Base-by-base conservation (phyloP, 1,140 invertebrate species). In the Steinernema khuongi region DNA sequence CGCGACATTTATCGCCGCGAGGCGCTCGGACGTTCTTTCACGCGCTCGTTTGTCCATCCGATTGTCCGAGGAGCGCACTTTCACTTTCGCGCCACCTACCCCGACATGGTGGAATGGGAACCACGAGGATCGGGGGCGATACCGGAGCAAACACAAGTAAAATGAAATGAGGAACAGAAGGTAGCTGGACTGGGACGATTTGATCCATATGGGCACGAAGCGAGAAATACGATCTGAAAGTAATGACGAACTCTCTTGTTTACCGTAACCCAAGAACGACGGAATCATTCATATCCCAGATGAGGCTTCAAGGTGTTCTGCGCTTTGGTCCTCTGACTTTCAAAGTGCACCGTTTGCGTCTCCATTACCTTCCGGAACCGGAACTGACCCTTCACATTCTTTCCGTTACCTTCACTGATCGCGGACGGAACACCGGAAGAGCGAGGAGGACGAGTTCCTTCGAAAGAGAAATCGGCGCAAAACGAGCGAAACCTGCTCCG, bases 381-480 rank as follows among this genome's bases (percentile, higher is more conserved):
- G n/a, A n/a, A n/a, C n/a, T n/a, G n/a, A n/a, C n/a, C n/a, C n/a
- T n/a, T n/a, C n/a, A n/a, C n/a, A n/a, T n/a, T n/a, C n/a, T n/a
- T n/a, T n/a, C n/a, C n/a, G n/a, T n/a, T n/a, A n/a, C n/a, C n/a
- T n/a, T n/a, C n/a, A n/a, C n/a, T n/a, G n/a, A n/a, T 26, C 4
- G 14, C 50, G 50, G 22, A 60, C 4, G 50, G 50, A 60, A 60
- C 7, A 22, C 26, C 50, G 50, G 26, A 14, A 26, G 19, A 4
- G 50, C 14, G 50, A 11, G 50, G 50, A 60, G 50, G 4, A 2
- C 4, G 7, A 60, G 26, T 60, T 60, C 50, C 50, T 11, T 14
- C 11, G 50, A 60, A 60, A 60, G 50, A 22, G 50, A 60, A 60
- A 60, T 60, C 50, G 7, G 4, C 50, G 50, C 50, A 60, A 60